Conservation (phyloP, 2,888 invertebrate species). For the Cremastinae sp. region DNA sequence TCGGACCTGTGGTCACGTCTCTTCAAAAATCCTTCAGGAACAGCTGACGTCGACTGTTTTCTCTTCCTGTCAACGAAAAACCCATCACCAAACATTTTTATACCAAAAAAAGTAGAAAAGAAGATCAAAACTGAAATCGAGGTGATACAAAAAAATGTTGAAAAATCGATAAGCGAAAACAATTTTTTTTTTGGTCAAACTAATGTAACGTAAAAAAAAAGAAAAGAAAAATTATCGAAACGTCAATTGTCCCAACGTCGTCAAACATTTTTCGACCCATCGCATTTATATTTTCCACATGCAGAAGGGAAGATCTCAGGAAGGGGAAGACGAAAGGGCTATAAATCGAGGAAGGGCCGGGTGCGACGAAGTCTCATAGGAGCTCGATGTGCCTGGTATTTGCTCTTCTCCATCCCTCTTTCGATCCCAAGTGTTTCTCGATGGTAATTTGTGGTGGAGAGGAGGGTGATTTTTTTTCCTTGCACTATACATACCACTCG, state of each 20-base stretch:
- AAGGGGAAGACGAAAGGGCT: slow-evolving; percentile 1
- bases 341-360: slow-evolving; percentile 52
- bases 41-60: slow-evolving; percentile 26
- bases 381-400: slow-evolving; percentile 25
- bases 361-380: slow-evolving; percentile 21
- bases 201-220: background rate
- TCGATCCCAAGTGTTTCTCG: slow-evolving; percentile 32
- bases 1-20: slow-evolving; percentile 33
- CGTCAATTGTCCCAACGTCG: background rate
- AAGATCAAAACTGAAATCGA: no score
- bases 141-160: no score
- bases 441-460: slow-evolving; percentile 52
- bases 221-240: background rate
- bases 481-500: slow-evolving; percentile 8
- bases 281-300: slow-evolving; percentile 11
- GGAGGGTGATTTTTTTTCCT: slow-evolving; percentile 31
- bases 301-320: background rate
- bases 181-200: no score
- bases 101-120: no score
- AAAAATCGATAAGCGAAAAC: no score
- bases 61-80: slow-evolving; percentile 1
- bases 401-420: slow-evolving; percentile 34
- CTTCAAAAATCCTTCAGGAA: slow-evolving; percentile 42
- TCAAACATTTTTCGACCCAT: background rate
- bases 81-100: no score